These are phyloP conservation scores for Latrodectus geometricus DNA, from an alignment of 1,140 invertebrate species.

Conservation along the genomic window DNA sequence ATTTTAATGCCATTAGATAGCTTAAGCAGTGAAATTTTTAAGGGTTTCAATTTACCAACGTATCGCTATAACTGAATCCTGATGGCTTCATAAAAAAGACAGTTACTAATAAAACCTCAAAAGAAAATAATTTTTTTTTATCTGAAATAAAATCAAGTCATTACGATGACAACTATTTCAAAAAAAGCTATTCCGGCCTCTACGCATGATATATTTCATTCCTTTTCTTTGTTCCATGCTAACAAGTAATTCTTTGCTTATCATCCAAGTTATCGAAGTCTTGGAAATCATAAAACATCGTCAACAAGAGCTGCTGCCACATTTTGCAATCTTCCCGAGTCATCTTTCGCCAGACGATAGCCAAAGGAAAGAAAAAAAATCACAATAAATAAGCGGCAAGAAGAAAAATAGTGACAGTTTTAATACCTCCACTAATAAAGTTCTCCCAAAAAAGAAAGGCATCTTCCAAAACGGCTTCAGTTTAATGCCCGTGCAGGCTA, in stretches of 20 bases:
- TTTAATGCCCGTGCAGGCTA: conserved; percentile 7
- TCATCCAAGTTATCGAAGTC: neutral
- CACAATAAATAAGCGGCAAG: too few species aligned
- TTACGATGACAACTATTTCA: too few species aligned
- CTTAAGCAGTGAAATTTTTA: too few species aligned
- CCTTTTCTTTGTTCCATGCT: neutral
- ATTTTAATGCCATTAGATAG: too few species aligned
- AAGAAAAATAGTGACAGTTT: neutral
- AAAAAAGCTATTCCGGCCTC: too few species aligned
- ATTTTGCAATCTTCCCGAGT: neutral
- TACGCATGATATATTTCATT: neutral
- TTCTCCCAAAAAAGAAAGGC: neutral
- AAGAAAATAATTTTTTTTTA: too few species aligned
- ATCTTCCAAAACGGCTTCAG: neutral
- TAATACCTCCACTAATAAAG: neutral
- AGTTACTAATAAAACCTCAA: too few species aligned
- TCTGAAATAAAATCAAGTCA: too few species aligned
- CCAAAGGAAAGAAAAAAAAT: too few species aligned
- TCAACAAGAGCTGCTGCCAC: neutral
- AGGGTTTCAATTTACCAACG: too few species aligned
- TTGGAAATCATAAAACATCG: neutral
- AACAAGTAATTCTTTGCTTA: neutral
- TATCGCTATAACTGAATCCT: too few species aligned
- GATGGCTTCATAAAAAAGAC: too few species aligned
- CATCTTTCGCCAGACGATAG: neutral